Base-by-base conservation (phyloP, 2,113 vertebrate species). In the Heloderma charlesbogerti region DNA sequence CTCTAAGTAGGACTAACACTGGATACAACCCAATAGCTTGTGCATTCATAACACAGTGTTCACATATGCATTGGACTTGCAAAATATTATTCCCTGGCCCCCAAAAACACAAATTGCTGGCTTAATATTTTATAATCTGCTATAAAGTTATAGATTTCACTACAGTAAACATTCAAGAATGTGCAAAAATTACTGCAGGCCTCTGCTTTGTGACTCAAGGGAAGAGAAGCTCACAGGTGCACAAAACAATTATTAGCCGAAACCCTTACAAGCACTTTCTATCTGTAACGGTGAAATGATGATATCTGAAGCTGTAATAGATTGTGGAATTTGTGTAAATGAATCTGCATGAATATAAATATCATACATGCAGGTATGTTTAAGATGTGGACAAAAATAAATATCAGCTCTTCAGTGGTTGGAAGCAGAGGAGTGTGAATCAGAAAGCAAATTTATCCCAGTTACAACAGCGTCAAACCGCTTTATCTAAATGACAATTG, bases 211-310 rank as follows among this genome's bases (percentile, higher is more conserved):
- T 31, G 16, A 74, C 51, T 84, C 29, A 84, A 84, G 51, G 37
- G 29, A 92, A 94, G 92, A 90, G 91, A 95, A 93, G 84, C 92
- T 92, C 93, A 93, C 93, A 92, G 40, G 74, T 86, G 67, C 81
- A 88, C 78, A 87, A 92, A 92, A 88, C 83, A 92, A 95, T 90
- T 94, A 91, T 88, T 94, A 92, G 91, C 90, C 92, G 87, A 94
- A 92, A 94, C 91, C 89, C 89, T 94, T 88, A 90, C 90, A 82
- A 72, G 15, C n/a, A 3, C 25, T 43, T 87, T 87, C 71, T 60
- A 74, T 29, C n/a, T 57, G 10, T 37, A 81, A 71, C n/a, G 27
- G 25, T 71, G 22, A 51, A 88, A 88, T 66, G 22, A 67, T 67
- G 43, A 60, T 69, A 54, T 43, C 29, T 37, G 25, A 87, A 40